These are phyloP conservation scores for Galemys pyrenaicus DNA, from an alignment of 2,113 vertebrate genomes.

Conservation along the genomic window DNA sequence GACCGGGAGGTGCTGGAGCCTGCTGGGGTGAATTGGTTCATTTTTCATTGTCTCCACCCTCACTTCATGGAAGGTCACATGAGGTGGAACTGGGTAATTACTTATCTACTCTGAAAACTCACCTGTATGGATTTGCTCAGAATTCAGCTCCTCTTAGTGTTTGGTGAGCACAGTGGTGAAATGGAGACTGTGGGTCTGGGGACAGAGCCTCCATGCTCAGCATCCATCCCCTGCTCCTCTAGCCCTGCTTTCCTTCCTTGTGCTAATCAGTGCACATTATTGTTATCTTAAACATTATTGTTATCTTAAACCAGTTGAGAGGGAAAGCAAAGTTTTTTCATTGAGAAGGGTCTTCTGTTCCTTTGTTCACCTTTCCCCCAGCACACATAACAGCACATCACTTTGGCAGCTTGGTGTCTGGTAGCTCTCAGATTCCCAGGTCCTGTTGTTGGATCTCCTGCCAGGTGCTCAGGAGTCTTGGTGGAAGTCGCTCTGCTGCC, in stretches of 20 bases:
- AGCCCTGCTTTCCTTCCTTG: background rate
- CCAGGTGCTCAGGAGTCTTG: background rate
- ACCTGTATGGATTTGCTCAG: background rate
- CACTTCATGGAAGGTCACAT: conserved; percentile 57
- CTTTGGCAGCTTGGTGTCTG: background rate
- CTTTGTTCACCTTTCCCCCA: background rate
- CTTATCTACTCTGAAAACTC: conserved; percentile 55
- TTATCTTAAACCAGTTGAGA: background rate
- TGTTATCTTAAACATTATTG: background rate
- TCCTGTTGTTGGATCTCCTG: accelerated
- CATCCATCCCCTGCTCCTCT: background rate
- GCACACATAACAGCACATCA: no score
- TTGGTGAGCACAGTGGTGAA: background rate
- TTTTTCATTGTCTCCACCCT: conserved; percentile 69
- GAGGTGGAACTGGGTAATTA: conserved; percentile 66
- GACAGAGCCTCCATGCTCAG: no score
- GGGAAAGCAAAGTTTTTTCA: background rate
- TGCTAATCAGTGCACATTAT: background rate
- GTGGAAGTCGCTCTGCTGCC: background rate
- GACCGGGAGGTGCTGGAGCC: conserved; percentile 63
- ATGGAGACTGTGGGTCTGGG: background rate
- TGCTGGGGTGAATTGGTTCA: conserved; percentile 75
- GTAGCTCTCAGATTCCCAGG: background rate
- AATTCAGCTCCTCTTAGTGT: background rate
- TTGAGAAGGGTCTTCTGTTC: background rate